Base-by-base conservation (phyloP, 2,113 vertebrate species). In the Pyrgilauda ruficollis region DNA sequence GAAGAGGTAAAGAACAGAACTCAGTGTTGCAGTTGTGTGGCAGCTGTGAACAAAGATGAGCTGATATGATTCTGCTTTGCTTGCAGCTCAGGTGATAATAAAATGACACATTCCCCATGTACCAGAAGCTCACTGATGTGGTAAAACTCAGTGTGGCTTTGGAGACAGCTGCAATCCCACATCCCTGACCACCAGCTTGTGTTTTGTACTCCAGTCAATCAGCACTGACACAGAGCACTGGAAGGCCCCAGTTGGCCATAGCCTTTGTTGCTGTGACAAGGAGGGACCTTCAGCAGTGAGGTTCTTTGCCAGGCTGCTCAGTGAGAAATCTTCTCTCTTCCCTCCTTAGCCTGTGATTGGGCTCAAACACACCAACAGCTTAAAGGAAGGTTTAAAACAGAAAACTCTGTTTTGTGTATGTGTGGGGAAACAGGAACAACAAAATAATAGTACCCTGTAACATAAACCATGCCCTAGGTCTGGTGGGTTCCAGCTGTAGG, bases 31-130 rank as follows among this genome's bases (percentile, higher is more conserved):
- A 30, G 39, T 14, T 23, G 14, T 31, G 20, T 4, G 9, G 39
- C 41, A 90, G 39, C 74, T 89, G n/a, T 15, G n/a, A 58, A n/a
- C 10, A 44, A 68, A 53, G 4, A 10, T 2, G 9, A 75, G 49
- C 33, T 0, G 0, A 16, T 5, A 13, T 0, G 3, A n/a, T 24
- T 30, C 62, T 39, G 30, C 35, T 73, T 52, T 39, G 49, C 33
- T n/a, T 35, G 52, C 58, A 35, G 44, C 8, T 43, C 12, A 63
- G 23, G 41, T 9, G 44, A 13, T 14, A 18, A 49, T 3, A 59
- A 73, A 49, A 7, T 3, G 14, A 23, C 35, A 47, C 24, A 47
- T 47, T 68, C 63, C 50, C 47, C 18, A 5, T 0, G 11, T 14
- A 33, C 3, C 2, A 75, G 62, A 11, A 43, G 56, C 61, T 82